phyloP scores from a whole-genome alignment of 1,140 invertebrate species.

The Cydia strobilella region DNA sequence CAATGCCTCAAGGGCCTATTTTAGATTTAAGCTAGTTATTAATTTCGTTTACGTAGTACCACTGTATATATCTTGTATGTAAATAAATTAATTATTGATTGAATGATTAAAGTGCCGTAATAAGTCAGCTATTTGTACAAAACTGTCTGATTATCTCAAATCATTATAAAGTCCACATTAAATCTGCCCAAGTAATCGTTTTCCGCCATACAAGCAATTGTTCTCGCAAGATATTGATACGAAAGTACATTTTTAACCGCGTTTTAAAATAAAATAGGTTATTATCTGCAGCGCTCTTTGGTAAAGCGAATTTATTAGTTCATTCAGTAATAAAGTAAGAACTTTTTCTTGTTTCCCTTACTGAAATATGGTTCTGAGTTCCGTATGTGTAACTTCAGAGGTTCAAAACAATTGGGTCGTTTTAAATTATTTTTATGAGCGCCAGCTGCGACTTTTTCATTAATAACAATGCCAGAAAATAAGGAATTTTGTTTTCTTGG shows the following conservation, averaged over 20 bases:
- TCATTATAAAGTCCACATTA: constrained; percentile 25
- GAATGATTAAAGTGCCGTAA: background rate
- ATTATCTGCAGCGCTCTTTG: constrained; percentile 61
- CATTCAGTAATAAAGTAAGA: constrained; percentile 67
- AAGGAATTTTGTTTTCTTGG: no score
- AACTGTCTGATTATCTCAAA: constrained; percentile 11
- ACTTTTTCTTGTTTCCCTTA: constrained; percentile 55
- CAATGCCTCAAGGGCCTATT: no score
- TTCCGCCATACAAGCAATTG: constrained; percentile 27
- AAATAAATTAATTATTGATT: no score
- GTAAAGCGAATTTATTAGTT: constrained; percentile 70
- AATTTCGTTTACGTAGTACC: no score
- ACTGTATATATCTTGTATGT: no score
- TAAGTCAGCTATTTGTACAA: background rate
- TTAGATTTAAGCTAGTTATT: no score
- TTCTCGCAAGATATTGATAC: constrained; percentile 18
- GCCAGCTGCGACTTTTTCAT: background rate
- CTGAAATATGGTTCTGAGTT: constrained; percentile 57
- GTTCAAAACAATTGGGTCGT: constrained; percentile 18
- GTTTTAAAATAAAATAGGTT: constrained; percentile 56
- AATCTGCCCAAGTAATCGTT: constrained; percentile 25
- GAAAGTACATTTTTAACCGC: constrained; percentile 26
- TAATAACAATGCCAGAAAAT: no score
- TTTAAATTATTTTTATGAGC: constrained; percentile 5
- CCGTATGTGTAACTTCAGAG: constrained; percentile 59